Evolutionary conservation across 2,113 vertebrate genomes (phyloP), one percentile per base, ranked within the genome.

Genomic region (Bubalus kerabau): DNA sequence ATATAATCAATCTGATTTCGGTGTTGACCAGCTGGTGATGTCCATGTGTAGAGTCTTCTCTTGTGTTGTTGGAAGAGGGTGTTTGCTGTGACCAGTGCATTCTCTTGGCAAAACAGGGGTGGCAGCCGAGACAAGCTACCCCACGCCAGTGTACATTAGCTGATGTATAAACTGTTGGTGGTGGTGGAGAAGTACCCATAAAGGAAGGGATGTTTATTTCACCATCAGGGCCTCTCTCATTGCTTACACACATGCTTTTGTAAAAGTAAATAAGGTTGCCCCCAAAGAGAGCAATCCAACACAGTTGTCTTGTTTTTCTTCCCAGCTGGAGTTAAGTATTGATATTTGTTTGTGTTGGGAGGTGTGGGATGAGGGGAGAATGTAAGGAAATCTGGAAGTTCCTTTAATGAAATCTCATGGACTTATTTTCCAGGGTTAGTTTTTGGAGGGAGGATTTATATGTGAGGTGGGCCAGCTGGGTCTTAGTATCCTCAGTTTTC

Each of bases 381-480:
- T 94, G 32, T 86, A 89, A 96, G 11, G 62, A 90, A 85, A 88
- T 90, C 24, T 87, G 48, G 26, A 89, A 76, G 7, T 78, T 71
- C 13, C 50, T 95, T 93, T 86, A 96, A 71, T 78, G 56, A 95
- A 84, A 88, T 86, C 50, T 87, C 87, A 85, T 7, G 5, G 16
- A 62, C 74, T 91, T 82, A 64, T 91, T 96, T 92, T 62, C 32
- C 26, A 96, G 46, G 36, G 30, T 71, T 97, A 28, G 26, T 86
- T 93, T 93, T n/a, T 76, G 19, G 83, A 95, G 87, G 62, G 71
- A 71, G 28, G 48, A 83, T 95, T 93, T 94, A 43, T 28, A 60
- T 28, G 36, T 95, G 76, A 43, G n/a, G 1, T 86, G 23, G 24
- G 50, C 40, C 13, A 83, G 52, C 19, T 93, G 36, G 28, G 87